Conservation (phyloP, 2,888 invertebrate species). For the Empis stercorea region DNA sequence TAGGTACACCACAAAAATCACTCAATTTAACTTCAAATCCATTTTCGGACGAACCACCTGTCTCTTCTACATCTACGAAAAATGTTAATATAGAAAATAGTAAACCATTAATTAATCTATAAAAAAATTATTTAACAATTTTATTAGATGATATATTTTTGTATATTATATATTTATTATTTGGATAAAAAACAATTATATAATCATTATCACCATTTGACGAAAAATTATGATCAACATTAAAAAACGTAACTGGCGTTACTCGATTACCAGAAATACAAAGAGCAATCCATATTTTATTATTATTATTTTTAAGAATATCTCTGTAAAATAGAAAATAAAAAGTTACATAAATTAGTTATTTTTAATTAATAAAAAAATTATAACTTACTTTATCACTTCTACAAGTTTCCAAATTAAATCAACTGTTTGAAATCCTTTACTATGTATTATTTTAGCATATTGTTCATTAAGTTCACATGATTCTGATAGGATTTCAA, state of each 20-base stretch:
- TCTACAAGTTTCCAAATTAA: conserved; percentile 32
- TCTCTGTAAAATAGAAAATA: conserved; percentile 16
- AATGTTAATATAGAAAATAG: too few relatives aligned
- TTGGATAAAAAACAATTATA: conserved; percentile 33
- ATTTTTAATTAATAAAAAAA: background rate
- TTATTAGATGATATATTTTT: conserved; percentile 12
- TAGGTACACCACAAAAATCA: too few relatives aligned
- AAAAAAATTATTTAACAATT: background rate
- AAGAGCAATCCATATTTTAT: conserved; percentile 38
- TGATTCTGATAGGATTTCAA: background rate
- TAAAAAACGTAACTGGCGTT: conserved; percentile 38
- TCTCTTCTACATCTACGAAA: too few relatives aligned
- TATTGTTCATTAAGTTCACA: background rate
- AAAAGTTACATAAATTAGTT: conserved; percentile 11
- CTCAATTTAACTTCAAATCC: too few relatives aligned
- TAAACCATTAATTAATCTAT: too few relatives aligned
- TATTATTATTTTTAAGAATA: conserved; percentile 18
- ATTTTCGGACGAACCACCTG: too few relatives aligned
- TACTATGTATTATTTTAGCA: conserved; percentile 22
- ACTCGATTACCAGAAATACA: conserved; percentile 45
- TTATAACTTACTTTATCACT: conserved; percentile 25
- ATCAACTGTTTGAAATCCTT: conserved; percentile 39
- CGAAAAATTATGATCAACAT: conserved; percentile 37
- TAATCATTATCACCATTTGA: conserved; percentile 37
- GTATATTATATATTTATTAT: conserved; percentile 11